Base-by-base conservation (phyloP, 2,888 invertebrate species). In the Hydraecia micacea region DNA sequence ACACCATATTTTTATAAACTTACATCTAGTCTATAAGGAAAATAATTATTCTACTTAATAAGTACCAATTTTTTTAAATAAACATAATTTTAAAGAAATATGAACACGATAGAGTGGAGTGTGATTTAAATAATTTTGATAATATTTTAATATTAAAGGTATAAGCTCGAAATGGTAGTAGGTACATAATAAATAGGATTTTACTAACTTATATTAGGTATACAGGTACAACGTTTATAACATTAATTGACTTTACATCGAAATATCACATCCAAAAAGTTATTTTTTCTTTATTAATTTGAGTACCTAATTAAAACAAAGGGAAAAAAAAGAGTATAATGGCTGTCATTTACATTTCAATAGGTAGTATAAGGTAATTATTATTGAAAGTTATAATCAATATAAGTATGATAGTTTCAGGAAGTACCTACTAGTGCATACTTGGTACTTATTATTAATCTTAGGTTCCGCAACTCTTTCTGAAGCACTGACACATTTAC, bases 191-290 rank as follows among this genome's bases (percentile, higher is more conserved):
- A 58, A 39, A 68, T 70, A 49, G 18, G 21, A 60, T 55, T 36
- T 69, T 42, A 36, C 39, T 25, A 52, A 73, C 68, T 42, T 81
- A 70, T 67, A 70, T 67, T 69, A 52, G 42, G 15, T 63, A 82
- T 39, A 63, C 25, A 66, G 52, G 75, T 81, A 75, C 28, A 81
- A 36, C 1, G 28, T 63, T 72, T 21, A 68, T 71, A 75, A 0
- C 67, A 73, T n/a, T 71, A 74, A 68, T 71, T 80, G 85, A 81
- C 75, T 68, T 80, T 42, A 39, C 15, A 67, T 55, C 65, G 42
- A 63, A 81, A 70, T 73, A 84, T 80, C 66, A 74, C 42, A 63
- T 70, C 18, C 25, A 55, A 68, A 52, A 76, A 21, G 4, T 60
- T 25, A 15, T 28, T 52, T 46, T 60, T 36, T 46, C 18, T 13